Evolutionary conservation across 2,113 vertebrate species (phyloP).

Genomic region (Nothoprocta pentlandii): DNA sequence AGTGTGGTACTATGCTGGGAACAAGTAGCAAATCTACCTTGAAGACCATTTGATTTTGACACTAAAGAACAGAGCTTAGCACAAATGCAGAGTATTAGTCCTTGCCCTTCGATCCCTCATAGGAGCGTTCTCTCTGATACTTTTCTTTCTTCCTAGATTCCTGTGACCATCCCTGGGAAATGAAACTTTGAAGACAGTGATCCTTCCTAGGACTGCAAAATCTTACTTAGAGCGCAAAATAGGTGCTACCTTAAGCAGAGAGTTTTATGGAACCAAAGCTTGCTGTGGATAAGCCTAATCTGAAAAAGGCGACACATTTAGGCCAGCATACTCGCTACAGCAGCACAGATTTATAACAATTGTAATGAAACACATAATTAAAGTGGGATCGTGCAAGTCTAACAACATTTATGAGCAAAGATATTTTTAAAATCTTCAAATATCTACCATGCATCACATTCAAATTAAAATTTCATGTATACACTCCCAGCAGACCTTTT

Average conservation of each 20-base stretch:
- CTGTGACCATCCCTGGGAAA: neutral
- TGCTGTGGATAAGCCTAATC: slow-evolving; percentile 33
- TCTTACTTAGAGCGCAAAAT: neutral
- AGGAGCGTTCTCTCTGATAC: neutral
- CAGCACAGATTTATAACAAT: slow-evolving; percentile 61
- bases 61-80: neutral
- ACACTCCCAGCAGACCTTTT: slow-evolving; percentile 77
- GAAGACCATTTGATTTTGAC: neutral
- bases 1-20: neutral
- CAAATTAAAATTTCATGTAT: slow-evolving; percentile 80
- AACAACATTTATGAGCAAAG: slow-evolving; percentile 70
- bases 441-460: slow-evolving; percentile 71
- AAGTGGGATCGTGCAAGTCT: slow-evolving; percentile 59
- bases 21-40: neutral
- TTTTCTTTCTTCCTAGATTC: neutral
- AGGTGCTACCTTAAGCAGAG: neutral
- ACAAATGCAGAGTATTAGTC: neutral
- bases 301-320: slow-evolving; percentile 60
- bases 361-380: slow-evolving; percentile 71
- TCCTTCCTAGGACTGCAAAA: neutral
- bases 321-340: slow-evolving; percentile 43
- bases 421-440: slow-evolving; percentile 73
- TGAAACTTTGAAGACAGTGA: neutral
- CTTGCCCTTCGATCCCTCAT: neutral
- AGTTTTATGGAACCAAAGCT: slow-evolving; percentile 49